A percentile compares a stretch with the other conserved stretches of the same genome.
Conservation (phyloP, 2,797 vertebrate species). For the Pantherophis vulpinus region DNA sequence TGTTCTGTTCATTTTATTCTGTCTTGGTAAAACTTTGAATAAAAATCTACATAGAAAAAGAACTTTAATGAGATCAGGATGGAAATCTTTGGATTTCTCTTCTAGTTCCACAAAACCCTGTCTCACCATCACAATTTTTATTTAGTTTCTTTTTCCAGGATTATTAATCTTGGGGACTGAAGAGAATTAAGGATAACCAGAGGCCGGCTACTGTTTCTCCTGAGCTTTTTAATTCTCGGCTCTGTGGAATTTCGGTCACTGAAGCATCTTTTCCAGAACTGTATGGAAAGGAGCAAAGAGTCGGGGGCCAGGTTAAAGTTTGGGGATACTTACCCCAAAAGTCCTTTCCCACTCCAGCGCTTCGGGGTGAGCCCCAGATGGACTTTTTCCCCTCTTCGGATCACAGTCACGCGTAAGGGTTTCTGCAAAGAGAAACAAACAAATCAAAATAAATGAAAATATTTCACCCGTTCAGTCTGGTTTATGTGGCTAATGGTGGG, state of each 20-base stretch:
- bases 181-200: not conserved
- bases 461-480: too few relatives aligned
- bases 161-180: not conserved
- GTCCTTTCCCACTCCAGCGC: conserved; percentile 89
- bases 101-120: not conserved
- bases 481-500: not conserved
- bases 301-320: too few relatives aligned
- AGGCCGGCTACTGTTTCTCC: not conserved
- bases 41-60: not conserved
- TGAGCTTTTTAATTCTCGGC: not conserved
- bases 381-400: conserved; percentile 79
- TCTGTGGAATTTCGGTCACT: not conserved
- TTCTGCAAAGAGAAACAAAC: conserved; percentile 73
- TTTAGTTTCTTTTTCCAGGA: not conserved
- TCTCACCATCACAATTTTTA: not conserved
- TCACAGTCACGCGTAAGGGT: conserved; percentile 79
- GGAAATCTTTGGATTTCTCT: not conserved
- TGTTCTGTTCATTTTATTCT: not conserved
- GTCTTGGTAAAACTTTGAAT: not conserved
- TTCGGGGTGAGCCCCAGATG: conserved; percentile 85
- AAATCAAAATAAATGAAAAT: rapidly evolving
- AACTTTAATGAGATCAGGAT: not conserved
- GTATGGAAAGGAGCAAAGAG: not conserved
- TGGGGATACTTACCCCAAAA: conserved; percentile 81
- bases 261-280: not conserved